Evolutionary conservation across 1,140 invertebrate genomes (phyloP).

Genomic region (Drosophila virilis): DNA sequence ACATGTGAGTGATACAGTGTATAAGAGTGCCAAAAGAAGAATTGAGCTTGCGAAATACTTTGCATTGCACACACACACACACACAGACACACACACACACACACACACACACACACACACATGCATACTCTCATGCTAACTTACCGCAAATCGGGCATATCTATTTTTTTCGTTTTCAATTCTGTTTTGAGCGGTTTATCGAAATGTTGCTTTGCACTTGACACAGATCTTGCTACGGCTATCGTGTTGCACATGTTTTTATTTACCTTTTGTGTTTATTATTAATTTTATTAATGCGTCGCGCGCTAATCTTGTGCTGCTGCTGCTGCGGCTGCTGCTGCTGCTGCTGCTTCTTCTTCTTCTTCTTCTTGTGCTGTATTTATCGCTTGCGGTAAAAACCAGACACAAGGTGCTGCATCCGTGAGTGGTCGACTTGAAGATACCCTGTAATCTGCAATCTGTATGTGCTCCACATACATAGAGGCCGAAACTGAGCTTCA

Average conservation of each 20-base stretch:
- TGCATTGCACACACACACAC: conserved; percentile 9
- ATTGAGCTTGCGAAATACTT: conserved; percentile 12
- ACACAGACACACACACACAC: background rate
- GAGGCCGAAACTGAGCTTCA: no score
- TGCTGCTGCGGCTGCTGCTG: conserved; percentile 2
- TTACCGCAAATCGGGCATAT: conserved; percentile 1
- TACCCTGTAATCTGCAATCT: background rate
- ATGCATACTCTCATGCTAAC: background rate
- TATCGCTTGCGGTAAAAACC: conserved; percentile 61
- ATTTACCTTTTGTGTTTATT: conserved; percentile 18
- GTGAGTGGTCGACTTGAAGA: background rate
- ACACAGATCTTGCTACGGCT: background rate
- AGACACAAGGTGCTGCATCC: background rate
- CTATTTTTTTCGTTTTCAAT: conserved; percentile 6
- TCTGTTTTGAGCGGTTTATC: conserved; percentile 2
- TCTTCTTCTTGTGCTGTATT: conserved; percentile 35
- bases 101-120: background rate
- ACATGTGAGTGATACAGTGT: conserved; percentile 7
- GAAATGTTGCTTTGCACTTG: conserved; percentile 2
- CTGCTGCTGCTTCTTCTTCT: conserved; percentile 38
- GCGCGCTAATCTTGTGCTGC: conserved; percentile 37
- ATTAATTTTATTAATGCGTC: conserved; percentile 31
- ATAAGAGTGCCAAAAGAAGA: conserved; percentile 13
- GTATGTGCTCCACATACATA: no score
- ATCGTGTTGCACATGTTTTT: conserved; percentile 40